Conservation (phyloP, 1,140 invertebrate genomes). For the Scylla paramamosain region DNA sequence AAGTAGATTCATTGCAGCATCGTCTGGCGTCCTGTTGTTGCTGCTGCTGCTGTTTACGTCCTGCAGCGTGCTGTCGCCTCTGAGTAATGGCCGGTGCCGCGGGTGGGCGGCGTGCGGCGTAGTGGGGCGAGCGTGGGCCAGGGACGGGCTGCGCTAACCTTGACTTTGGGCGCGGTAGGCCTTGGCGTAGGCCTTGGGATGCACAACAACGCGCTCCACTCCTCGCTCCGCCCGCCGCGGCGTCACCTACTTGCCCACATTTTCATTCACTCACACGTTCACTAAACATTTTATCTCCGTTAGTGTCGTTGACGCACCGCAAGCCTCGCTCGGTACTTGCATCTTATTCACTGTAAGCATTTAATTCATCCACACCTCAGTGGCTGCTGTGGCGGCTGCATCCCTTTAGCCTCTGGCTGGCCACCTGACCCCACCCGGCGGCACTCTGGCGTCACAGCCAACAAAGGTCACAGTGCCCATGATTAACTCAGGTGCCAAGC, state of each 20-base stretch:
- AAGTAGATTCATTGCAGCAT: background rate
- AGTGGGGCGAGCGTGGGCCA: background rate
- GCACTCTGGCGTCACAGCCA: too few relatives aligned
- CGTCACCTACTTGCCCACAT: background rate
- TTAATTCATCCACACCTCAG: too few relatives aligned
- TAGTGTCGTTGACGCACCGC: background rate
- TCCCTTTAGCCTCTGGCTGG: too few relatives aligned
- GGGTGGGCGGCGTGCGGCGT: background rate
- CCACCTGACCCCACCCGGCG: too few relatives aligned
- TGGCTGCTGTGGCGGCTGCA: too few relatives aligned
- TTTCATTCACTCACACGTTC: too few relatives aligned
- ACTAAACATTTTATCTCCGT: too few relatives aligned
- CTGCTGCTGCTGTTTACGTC: too few relatives aligned
- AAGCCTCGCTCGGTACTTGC: too few relatives aligned
- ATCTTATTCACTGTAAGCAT: too few relatives aligned
- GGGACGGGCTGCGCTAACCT: constrained; percentile 48
- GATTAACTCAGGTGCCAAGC: background rate
- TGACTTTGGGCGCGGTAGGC: constrained; percentile 61
- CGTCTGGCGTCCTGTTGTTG: background rate
- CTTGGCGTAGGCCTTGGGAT: background rate
- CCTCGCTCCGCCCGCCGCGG: background rate
- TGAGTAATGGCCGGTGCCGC: too few relatives aligned
- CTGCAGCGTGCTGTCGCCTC: too few relatives aligned
- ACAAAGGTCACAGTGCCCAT: background rate
- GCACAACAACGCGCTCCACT: background rate